Conservation (phyloP, 2,113 vertebrate genomes). For the Rhineura floridana region DNA sequence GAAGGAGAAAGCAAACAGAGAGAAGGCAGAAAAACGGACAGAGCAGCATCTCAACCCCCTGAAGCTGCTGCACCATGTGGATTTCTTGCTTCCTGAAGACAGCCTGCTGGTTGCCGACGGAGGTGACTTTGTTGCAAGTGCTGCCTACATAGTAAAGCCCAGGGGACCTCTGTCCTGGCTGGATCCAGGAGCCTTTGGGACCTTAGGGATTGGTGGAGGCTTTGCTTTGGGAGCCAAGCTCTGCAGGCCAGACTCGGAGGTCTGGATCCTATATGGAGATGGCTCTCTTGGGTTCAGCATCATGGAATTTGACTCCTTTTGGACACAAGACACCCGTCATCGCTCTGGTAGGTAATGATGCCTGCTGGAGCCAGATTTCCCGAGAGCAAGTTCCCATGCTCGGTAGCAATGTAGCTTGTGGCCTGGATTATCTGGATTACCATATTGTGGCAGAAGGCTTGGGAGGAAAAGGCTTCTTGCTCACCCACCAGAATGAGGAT, state of each 20-base stretch:
- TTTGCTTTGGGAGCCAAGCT: constrained; percentile 95
- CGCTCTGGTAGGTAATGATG: constrained; percentile 91
- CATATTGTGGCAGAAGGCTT: constrained; percentile 86
- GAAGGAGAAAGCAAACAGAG: constrained; percentile 85
- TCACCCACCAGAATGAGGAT: constrained; percentile 76
- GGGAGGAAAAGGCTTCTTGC: constrained; percentile 84
- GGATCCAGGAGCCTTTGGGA: constrained; percentile 94
- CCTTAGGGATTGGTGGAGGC: constrained; percentile 92
- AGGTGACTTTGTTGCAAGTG: constrained; percentile 92
- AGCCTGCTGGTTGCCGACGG: constrained; percentile 90
- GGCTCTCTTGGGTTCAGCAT: constrained; percentile 93
- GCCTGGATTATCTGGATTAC: constrained; percentile 91
- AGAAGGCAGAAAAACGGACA: constrained; percentile 80
- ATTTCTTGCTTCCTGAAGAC: constrained; percentile 83
- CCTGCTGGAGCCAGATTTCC: constrained; percentile 94
- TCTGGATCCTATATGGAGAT: constrained; percentile 90
- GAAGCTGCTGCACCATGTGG: constrained; percentile 81
- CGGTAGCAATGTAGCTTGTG: constrained; percentile 92
- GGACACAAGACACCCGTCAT: constrained; percentile 91
- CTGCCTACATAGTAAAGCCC: constrained; percentile 88
- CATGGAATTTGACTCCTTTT: constrained; percentile 92
- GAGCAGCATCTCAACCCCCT: constrained; percentile 88
- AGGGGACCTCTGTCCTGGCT: constrained; percentile 88
- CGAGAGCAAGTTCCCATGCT: constrained; percentile 91
- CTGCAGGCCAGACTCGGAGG: constrained; percentile 89